Conservation (phyloP, 2,797 vertebrate species). For the Macropodus opercularis region DNA sequence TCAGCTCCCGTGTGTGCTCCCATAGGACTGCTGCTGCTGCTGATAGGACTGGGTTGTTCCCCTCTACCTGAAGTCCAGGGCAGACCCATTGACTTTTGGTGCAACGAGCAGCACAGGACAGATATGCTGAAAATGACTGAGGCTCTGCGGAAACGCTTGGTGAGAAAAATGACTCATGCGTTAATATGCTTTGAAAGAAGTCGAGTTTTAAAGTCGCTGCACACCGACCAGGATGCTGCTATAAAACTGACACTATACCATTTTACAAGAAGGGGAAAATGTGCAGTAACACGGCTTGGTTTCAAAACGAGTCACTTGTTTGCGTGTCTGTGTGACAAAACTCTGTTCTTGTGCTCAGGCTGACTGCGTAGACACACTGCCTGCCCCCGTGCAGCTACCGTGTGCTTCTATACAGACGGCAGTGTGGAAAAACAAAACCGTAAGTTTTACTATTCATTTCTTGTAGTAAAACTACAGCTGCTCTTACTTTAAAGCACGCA, state of each 20-base stretch:
- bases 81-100: slow-evolving; percentile 58
- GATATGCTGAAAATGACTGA: slow-evolving; percentile 4
- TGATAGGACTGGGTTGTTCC: slow-evolving; percentile 59
- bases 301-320: neutral
- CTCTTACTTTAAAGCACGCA: too few relatives aligned
- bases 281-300: neutral
- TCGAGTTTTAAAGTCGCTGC: neutral
- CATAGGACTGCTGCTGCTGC: slow-evolving; percentile 67
- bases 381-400: slow-evolving; percentile 40
- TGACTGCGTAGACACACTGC: slow-evolving; percentile 26
- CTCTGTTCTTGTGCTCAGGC: slow-evolving; percentile 26
- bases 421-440: slow-evolving; percentile 53
- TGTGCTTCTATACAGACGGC: rapidly evolving
- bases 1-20: slow-evolving; percentile 21
- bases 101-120: slow-evolving; percentile 23
- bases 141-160: slow-evolving; percentile 39
- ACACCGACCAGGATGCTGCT: neutral
- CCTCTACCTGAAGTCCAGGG: slow-evolving; percentile 43
- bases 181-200: neutral
- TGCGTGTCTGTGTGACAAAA: neutral
- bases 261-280: too few relatives aligned
- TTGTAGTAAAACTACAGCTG: too few relatives aligned
- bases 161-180: slow-evolving; percentile 37
- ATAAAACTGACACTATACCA: neutral
- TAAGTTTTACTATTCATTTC: slow-evolving; percentile 51